phyloP scores from a whole-genome alignment of 2,888 invertebrate species.

The Oligia strigilis region DNA sequence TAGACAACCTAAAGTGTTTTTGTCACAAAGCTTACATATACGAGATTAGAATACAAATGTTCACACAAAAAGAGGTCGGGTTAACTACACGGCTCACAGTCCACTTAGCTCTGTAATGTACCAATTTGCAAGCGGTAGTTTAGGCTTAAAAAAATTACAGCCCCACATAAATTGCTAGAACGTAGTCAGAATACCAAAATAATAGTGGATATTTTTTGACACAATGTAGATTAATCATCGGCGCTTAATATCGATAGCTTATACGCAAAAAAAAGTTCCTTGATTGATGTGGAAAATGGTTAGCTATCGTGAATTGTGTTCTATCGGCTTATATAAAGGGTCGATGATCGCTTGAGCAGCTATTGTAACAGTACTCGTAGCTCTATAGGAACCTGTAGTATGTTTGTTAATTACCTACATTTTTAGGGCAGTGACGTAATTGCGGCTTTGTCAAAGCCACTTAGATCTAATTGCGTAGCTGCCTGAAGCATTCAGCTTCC shows the following conservation, averaged over 20 bases:
- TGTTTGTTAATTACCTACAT: constrained; percentile 57
- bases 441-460: constrained; percentile 33
- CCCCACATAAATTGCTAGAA: constrained; percentile 39
- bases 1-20: constrained; percentile 60
- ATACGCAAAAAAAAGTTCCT: constrained; percentile 65
- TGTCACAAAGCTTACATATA: constrained; percentile 53
- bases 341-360: constrained; percentile 40
- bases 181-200: constrained; percentile 44
- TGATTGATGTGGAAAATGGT: constrained; percentile 64
- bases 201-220: constrained; percentile 59
- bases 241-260: constrained; percentile 66
- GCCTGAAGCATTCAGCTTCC: constrained; percentile 34
- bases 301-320: constrained; percentile 37
- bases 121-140: constrained; percentile 54
- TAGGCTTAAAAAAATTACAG: constrained; percentile 56
- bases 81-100: constrained; percentile 49
- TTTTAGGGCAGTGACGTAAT: constrained; percentile 60
- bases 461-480: constrained; percentile 37
- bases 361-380: constrained; percentile 23
- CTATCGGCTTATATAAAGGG: constrained; percentile 36
- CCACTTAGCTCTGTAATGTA: constrained; percentile 52
- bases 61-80: constrained; percentile 53
- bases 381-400: constrained; percentile 18
- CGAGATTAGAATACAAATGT: constrained; percentile 63
- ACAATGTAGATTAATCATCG: constrained; percentile 67